Evolutionary conservation across 2,888 invertebrate genomes (phyloP).

Genomic region (Campoplex capitator): DNA sequence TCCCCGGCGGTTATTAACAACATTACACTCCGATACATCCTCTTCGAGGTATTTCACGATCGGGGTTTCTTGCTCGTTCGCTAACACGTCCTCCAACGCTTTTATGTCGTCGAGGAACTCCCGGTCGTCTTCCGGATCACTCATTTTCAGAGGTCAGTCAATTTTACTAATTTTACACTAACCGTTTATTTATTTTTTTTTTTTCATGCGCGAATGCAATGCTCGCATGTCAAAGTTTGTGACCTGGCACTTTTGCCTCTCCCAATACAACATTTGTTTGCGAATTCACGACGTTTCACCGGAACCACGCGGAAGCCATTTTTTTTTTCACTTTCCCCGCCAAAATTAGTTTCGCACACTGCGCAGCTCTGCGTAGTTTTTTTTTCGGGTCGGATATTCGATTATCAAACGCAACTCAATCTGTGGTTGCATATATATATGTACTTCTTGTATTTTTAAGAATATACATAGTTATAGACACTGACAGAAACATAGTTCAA

Average conservation of each 20-base stretch:
- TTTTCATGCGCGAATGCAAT: neutral
- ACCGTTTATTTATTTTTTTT: neutral
- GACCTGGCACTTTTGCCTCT: neutral
- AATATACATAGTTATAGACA: neutral
- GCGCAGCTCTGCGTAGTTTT: neutral
- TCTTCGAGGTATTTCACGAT: neutral
- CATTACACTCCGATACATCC: conserved; percentile 34
- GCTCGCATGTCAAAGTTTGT: neutral
- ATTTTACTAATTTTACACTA: neutral
- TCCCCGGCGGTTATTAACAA: neutral
- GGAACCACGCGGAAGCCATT: conserved; percentile 52
- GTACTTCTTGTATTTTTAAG: neutral
- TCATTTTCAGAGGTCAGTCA: conserved; percentile 70
- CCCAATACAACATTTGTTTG: neutral
- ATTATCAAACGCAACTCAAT: neutral
- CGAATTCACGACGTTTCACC: neutral
- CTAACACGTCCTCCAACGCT: conserved; percentile 75
- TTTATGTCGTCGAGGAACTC: conserved; percentile 78
- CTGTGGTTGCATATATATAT: neutral
- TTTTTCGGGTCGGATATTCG: neutral
- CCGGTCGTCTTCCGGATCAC: conserved; percentile 75
- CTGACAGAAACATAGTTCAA: neutral
- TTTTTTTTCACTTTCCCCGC: conserved; percentile 1
- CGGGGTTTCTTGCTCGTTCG: conserved; percentile 34
- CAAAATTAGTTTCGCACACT: neutral